Evolutionary conservation across 2,888 invertebrate genomes (phyloP).

Genomic region (Glyphotaelius pellucidus): DNA sequence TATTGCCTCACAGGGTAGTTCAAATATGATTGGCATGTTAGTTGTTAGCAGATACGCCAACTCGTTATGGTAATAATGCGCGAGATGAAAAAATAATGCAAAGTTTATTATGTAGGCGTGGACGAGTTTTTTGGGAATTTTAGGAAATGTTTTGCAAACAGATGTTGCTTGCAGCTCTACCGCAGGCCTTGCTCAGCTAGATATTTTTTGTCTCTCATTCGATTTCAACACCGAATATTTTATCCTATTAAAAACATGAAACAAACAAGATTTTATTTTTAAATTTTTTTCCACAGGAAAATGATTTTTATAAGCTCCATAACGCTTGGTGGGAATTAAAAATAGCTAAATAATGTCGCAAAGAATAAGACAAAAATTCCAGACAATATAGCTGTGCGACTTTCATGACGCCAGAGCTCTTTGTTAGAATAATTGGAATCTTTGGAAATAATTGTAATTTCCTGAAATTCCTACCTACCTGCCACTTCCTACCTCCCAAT

Average conservation of each 20-base stretch:
- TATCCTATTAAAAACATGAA: background rate
- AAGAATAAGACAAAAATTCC: background rate
- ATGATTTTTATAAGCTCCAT: no score
- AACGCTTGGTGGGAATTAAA: no score
- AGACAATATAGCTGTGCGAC: no score
- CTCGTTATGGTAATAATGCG: slow-evolving; percentile 8
- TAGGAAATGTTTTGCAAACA: background rate
- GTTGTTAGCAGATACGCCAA: slow-evolving; percentile 8
- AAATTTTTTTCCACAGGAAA: no score
- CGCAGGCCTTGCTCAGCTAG: background rate
- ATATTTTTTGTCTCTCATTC: background rate
- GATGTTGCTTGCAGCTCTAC: background rate
- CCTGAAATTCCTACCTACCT: no score
- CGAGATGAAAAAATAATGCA: background rate
- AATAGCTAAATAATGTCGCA: background rate
- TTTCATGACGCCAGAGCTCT: no score
- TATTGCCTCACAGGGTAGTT: slow-evolving; percentile 44
- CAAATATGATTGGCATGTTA: slow-evolving; percentile 20
- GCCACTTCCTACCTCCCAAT: no score
- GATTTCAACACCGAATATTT: no score
- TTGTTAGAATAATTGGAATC: no score
- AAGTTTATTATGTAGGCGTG: background rate
- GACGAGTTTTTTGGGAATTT: background rate
- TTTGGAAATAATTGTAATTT: no score
- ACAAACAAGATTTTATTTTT: background rate